Conservation (phyloP, 2,113 vertebrate species). For the Labrus mixtus region DNA sequence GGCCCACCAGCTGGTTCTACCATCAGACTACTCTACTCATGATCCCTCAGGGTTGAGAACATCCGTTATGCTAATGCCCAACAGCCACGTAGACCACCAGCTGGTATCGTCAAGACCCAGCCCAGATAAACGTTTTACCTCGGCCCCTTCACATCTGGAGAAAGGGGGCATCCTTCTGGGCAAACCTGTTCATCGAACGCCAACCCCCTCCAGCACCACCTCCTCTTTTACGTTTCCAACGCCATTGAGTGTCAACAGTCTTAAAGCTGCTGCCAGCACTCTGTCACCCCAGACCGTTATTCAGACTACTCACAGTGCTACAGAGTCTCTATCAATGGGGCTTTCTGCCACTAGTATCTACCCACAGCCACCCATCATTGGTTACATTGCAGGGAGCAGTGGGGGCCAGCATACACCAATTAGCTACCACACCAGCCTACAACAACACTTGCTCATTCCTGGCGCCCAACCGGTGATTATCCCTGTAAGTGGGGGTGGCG, state of each 20-base stretch:
- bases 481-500: slow-evolving; percentile 87
- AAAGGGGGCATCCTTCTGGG: slow-evolving; percentile 88
- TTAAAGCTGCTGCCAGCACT: slow-evolving; percentile 86
- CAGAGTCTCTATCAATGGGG: slow-evolving; percentile 90
- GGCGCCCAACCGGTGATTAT: slow-evolving; percentile 94
- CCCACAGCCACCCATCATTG: slow-evolving; percentile 91
- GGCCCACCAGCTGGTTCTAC: slow-evolving; percentile 89
- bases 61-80: slow-evolving; percentile 94
- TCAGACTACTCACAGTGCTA: slow-evolving; percentile 92
- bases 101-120: slow-evolving; percentile 79
- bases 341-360: slow-evolving; percentile 90
- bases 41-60: slow-evolving; percentile 89
- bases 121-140: slow-evolving; percentile 85
- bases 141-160: slow-evolving; percentile 81
- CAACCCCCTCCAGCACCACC: slow-evolving; percentile 80
- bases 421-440: slow-evolving; percentile 89
- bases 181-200: slow-evolving; percentile 87
- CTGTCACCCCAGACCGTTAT: slow-evolving; percentile 94
- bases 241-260: slow-evolving; percentile 87
- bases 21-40: slow-evolving; percentile 87
- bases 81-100: slow-evolving; percentile 87
- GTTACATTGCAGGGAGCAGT: slow-evolving; percentile 88
- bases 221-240: slow-evolving; percentile 85
- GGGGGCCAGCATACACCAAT: slow-evolving; percentile 80
- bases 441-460: slow-evolving; percentile 95